Evolutionary conservation across 2,888 invertebrate species (phyloP), one percentile per base, ranked within the genome.

Genomic region (Byasa hedistus): DNA sequence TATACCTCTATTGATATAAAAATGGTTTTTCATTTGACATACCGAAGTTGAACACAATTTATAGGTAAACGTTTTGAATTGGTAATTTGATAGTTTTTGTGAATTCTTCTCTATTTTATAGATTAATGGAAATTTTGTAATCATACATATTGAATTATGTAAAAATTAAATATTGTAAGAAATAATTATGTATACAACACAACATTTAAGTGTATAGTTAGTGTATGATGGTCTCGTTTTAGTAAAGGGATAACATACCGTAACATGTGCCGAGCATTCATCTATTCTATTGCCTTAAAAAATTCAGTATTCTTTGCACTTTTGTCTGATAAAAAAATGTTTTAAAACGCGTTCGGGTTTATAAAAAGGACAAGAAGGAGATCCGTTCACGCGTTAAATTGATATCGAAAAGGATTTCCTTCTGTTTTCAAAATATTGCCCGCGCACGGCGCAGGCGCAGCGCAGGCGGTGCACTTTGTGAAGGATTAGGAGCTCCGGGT

Each of bases 401-500:
- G 85, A 78, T 87, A 87, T 84, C 86, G 84, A 88, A 91, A 89
- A 77, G 88, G 86, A 88, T 89, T 85, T 87, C 86, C 86, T 87
- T 83, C 90, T 91, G 90, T 91, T 91, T 91, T 90, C 85, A 79
- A 89, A 91, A 91, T 89, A 89, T 73, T 79, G 77, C 77, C 77
- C 76, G 79, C 76, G 74, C 72, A 72, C 8, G 4, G 32, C 76
- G 73, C n/a, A n/a, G n/a, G n/a, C n/a, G n/a, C n/a, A n/a, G n/a
- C n/a, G n/a, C n/a, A n/a, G 78, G 81, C 85, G 89, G 88, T 79
- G 72, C 76, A 78, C 86, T 87, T 88, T 89, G 85, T 81, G 83
- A 77, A 79, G 89, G 91, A 89, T 91, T 91, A 88, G 76, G 78
- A 79, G 81, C 73, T 78, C 77, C 77, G 77, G 74, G 77, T 77